Conservation (phyloP, 2,888 invertebrate genomes). For the Clanis bilineata region DNA sequence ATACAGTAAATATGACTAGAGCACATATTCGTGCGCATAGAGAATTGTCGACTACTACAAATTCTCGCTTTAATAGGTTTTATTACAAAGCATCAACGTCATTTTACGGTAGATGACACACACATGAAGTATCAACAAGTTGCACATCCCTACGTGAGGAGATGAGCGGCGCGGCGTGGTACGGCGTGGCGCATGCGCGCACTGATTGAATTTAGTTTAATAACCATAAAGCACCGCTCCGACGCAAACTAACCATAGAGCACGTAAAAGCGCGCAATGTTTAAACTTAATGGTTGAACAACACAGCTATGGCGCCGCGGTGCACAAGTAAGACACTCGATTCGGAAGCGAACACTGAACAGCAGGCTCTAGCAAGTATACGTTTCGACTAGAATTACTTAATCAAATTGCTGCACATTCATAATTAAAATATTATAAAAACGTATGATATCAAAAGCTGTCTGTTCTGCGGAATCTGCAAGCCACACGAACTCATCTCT, state of each 20-base stretch:
- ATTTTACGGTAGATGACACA: background rate
- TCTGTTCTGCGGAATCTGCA: too few relatives aligned
- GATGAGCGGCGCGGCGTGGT: background rate
- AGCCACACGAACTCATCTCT: too few relatives aligned
- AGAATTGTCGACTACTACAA: too few relatives aligned
- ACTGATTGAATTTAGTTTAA: conserved; percentile 73
- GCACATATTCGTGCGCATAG: too few relatives aligned
- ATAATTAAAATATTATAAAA: too few relatives aligned
- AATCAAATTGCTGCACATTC: too few relatives aligned
- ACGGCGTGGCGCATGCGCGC: conserved; percentile 31
- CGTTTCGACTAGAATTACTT: too few relatives aligned
- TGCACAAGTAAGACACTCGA: background rate
- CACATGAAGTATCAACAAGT: background rate
- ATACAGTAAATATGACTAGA: too few relatives aligned
- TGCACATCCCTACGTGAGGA: background rate
- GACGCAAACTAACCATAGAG: conserved; percentile 33
- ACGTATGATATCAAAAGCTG: too few relatives aligned
- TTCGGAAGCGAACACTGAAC: background rate
- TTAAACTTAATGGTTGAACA: conserved; percentile 25
- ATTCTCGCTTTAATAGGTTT: background rate
- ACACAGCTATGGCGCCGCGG: too few relatives aligned
- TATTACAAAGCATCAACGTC: background rate
- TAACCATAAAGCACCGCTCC: conserved; percentile 66
- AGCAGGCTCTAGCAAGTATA: too few relatives aligned
- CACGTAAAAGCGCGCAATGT: conserved; percentile 28